phyloP scores from a whole-genome alignment of 2,797 vertebrate genomes.

The Discoglossus pictus region DNA sequence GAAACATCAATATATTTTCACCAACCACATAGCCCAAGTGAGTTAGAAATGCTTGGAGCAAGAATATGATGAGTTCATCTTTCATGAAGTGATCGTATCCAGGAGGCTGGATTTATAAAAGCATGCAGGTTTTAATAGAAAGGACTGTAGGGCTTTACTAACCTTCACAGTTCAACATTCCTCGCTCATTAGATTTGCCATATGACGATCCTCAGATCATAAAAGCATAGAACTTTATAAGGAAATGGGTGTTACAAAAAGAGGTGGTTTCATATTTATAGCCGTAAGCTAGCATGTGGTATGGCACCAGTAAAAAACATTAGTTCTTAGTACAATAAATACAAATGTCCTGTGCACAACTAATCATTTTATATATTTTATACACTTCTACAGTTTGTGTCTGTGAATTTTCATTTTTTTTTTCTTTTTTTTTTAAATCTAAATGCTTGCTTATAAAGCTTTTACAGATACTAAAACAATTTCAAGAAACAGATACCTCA shows the following conservation, averaged over 20 bases:
- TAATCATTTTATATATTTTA: too few relatives aligned
- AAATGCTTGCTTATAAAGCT: too few relatives aligned
- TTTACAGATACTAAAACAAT: too few relatives aligned
- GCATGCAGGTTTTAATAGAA: conserved; percentile 33
- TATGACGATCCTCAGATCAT: conserved; percentile 35
- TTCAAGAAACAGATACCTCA: too few relatives aligned
- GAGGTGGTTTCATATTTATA: conserved; percentile 34
- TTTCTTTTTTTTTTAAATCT: too few relatives aligned
- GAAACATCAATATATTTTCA: too few relatives aligned
- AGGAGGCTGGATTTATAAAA: conserved; percentile 34
- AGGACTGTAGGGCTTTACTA: conserved; percentile 19
- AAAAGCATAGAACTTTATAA: conserved; percentile 37
- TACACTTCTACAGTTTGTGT: too few relatives aligned
- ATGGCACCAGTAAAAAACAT: conserved; percentile 4
- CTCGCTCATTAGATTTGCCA: conserved; percentile 34
- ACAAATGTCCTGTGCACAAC: too few relatives aligned
- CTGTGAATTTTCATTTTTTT: too few relatives aligned
- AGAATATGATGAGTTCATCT: conserved; percentile 16
- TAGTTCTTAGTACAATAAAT: background rate
- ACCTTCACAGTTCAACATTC: conserved; percentile 26
- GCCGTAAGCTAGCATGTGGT: conserved; percentile 31
- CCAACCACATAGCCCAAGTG: background rate
- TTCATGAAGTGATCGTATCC: conserved; percentile 30
- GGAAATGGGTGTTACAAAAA: conserved; percentile 32
- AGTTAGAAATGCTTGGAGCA: conserved; percentile 1